Percentiles rank a stretch among this genome's conserved stretches.
Conservation (phyloP, 2,888 invertebrate genomes). For the Coleophora flavipennella region DNA sequence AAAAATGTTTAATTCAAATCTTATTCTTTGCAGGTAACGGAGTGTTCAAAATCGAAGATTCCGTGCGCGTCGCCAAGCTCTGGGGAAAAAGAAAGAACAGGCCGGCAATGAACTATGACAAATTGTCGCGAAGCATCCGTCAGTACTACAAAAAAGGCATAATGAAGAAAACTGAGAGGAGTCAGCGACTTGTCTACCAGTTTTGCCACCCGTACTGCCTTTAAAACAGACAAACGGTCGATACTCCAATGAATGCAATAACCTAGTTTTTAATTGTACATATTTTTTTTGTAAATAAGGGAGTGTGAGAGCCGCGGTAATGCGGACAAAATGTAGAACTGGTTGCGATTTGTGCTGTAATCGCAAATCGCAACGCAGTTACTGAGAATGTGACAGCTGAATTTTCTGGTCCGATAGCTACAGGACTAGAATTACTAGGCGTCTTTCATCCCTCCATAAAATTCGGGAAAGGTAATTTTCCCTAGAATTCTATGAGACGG, state of each 20-base stretch:
- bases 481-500: slow-evolving; percentile 60
- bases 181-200: slow-evolving; percentile 98
- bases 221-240: slow-evolving; percentile 47
- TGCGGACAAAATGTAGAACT: slow-evolving; percentile 53
- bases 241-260: slow-evolving; percentile 20
- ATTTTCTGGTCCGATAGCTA: slow-evolving; percentile 30
- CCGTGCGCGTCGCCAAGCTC: slow-evolving; percentile 94
- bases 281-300: slow-evolving; percentile 35
- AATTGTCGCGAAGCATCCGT: slow-evolving; percentile 95
- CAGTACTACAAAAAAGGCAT: slow-evolving; percentile 99
- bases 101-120: slow-evolving; percentile 99
- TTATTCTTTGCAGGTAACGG: slow-evolving; percentile 76
- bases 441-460: slow-evolving; percentile 55
- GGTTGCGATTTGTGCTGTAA: slow-evolving; percentile 41
- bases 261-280: slow-evolving; percentile 33
- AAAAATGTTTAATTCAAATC: slow-evolving; percentile 45
- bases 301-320: slow-evolving; percentile 60
- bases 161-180: slow-evolving; percentile 98
- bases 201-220: slow-evolving; percentile 96
- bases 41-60: slow-evolving; percentile 99
- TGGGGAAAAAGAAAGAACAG: slow-evolving; percentile 99
- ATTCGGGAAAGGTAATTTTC: slow-evolving; percentile 74
- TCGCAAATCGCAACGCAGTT: slow-evolving; percentile 49
- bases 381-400: slow-evolving; percentile 34
- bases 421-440: slow-evolving; percentile 33